phyloP scores from a whole-genome alignment of 2,888 invertebrate species.

The Protonemura montana region DNA sequence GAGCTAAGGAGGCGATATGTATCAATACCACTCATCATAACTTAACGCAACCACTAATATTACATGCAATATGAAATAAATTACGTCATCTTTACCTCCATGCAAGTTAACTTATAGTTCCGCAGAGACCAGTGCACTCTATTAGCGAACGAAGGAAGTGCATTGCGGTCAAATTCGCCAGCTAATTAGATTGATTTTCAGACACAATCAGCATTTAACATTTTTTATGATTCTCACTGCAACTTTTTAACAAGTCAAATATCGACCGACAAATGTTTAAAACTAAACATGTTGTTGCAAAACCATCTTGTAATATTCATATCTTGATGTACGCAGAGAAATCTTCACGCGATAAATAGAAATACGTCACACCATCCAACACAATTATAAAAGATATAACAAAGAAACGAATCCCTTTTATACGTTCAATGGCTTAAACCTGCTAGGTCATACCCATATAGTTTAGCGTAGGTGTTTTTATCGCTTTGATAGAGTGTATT shows the following conservation, averaged over 20 bases:
- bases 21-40: not conserved
- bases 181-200: no score
- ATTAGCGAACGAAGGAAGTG: not conserved
- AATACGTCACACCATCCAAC: not conserved
- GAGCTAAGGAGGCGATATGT: conserved; percentile 39
- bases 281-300: no score
- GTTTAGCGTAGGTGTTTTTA: conserved; percentile 3
- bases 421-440: not conserved
- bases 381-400: not conserved
- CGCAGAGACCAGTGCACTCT: not conserved
- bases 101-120: no score
- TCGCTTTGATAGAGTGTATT: not conserved
- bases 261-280: no score
- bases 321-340: no score
- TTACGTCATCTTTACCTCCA: not conserved
- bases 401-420: not conserved
- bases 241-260: no score
- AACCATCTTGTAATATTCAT: no score
- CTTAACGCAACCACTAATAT: not conserved
- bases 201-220: no score
- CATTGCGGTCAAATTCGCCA: not conserved
- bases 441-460: not conserved
- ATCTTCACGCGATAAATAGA: not conserved
- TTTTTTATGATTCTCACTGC: no score
- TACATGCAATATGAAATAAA: not conserved